Evolutionary conservation across 2,888 invertebrate species (phyloP).

Genomic region (Dryobotodes eremita): DNA sequence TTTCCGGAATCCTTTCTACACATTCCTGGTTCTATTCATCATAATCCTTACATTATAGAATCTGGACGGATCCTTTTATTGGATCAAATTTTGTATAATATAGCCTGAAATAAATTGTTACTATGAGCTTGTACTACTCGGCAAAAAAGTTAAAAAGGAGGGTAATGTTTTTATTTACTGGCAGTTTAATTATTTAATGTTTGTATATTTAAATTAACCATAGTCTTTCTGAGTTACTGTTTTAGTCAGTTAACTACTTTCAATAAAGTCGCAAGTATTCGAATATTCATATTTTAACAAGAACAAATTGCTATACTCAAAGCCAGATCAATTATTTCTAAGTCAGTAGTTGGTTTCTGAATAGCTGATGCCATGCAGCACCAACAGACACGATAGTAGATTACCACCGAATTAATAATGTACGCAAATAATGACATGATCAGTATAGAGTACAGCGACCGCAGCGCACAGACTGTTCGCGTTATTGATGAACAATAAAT

Average conservation of each 20-base stretch:
- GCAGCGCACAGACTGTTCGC: conserved; percentile 38
- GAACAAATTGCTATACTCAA: neutral
- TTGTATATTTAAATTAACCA: no score
- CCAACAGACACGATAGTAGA: neutral
- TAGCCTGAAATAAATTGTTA: conserved; percentile 18
- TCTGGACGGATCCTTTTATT: conserved; percentile 23
- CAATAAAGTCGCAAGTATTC: no score
- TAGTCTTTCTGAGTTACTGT: no score
- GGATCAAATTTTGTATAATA: conserved; percentile 19
- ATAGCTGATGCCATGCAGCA: neutral
- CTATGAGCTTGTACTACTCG: neutral
- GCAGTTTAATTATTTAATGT: no score
- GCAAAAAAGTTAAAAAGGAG: no score
- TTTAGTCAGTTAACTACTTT: no score
- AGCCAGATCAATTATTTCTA: neutral
- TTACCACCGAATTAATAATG: conserved; percentile 22
- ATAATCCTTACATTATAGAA: conserved; percentile 41
- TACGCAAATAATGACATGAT: conserved; percentile 50
- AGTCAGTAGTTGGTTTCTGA: neutral
- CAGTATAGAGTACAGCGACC: conserved; percentile 33
- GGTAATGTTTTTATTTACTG: no score
- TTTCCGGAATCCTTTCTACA: conserved; percentile 41
- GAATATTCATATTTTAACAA: no score
- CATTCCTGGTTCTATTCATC: conserved; percentile 42
- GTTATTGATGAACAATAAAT: conserved; percentile 73